phyloP scores from a whole-genome alignment of 1,140 invertebrate species.

The Riptortus pedestris region DNA sequence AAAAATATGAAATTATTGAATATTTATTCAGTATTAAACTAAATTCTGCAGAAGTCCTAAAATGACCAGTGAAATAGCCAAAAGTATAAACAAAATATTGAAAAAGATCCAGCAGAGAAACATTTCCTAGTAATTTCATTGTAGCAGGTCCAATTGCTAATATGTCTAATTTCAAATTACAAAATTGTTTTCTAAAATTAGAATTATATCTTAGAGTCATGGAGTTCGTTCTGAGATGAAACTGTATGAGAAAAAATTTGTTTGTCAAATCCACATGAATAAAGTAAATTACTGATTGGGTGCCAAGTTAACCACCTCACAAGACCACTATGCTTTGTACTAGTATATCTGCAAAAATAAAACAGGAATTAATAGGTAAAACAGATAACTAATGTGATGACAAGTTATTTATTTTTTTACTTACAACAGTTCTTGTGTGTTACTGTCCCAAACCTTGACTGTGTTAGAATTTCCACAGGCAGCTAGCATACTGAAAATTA shows the following conservation, averaged over 20 bases:
- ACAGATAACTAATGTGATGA: background rate
- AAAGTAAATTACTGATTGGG: conserved; percentile 7
- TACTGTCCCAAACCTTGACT: conserved; percentile 29
- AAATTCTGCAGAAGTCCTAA: too few species aligned
- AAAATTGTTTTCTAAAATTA: too few species aligned
- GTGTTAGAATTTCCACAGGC: conserved; percentile 27
- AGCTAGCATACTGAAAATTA: conserved; percentile 27
- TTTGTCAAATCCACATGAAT: conserved; percentile 23
- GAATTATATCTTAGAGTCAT: too few species aligned
- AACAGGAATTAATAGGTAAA: too few species aligned
- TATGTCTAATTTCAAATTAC: too few species aligned
- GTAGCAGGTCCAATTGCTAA: too few species aligned
- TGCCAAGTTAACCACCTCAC: conserved; percentile 32
- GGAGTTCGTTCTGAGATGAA: background rate
- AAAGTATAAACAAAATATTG: too few species aligned
- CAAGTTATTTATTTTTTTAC: conserved; percentile 11
- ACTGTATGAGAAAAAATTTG: conserved; percentile 13
- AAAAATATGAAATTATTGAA: too few species aligned
- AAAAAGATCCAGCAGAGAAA: too few species aligned
- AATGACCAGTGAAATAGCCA: too few species aligned
- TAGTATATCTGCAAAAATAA: conserved; percentile 34
- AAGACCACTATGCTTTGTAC: conserved; percentile 34
- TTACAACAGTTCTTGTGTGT: conserved; percentile 10
- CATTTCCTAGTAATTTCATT: too few species aligned
- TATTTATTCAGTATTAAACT: too few species aligned